Base-by-base conservation (phyloP, 2,113 vertebrate species). In the Silurus meridionalis region DNA sequence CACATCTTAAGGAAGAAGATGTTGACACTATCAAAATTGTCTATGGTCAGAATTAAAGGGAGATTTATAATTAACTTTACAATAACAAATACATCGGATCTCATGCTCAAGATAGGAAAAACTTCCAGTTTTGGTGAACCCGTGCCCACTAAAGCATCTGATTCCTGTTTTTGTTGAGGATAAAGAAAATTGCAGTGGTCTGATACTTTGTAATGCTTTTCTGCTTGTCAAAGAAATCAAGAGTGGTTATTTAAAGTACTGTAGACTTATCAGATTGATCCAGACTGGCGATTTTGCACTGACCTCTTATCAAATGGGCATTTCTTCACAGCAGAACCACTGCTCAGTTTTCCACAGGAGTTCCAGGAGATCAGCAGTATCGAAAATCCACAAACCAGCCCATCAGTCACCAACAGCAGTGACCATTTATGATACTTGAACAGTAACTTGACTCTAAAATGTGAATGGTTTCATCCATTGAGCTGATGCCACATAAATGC, bases 11-110 rank as follows among this genome's bases (percentile, higher is more conserved):
- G 50, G 95, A 95, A 75, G 90, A 93, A 50, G 94, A 94, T 28
- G 89, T 93, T 55, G 89, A 91, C 1, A 93, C 94, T 28, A 93
- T 94, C 87, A 94, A 94, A 89, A 91, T 95, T 3, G 88, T 93
- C 21, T 94, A 94, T 86, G 89, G 86, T 21, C 89, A 92, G 25
- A 91, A 95, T 46, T 94, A 80, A 93, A 48, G 1, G 25, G 13
- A 6, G 5, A 17, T 55, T 8, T 28, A 19, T 4, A 58, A 5
- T 58, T 28, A 4, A 25, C 23, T 55, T 25, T 57, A 53, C 48
- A 53, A 9, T 77, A 52, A 75, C 21, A 75, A 77, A 77, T 48
- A 23, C n/a, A 78, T 78, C 25, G 6, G 15, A 80, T 28, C 23
- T 57, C 13, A 55, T 52, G 23, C n/a, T 75, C 10, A 72, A 25